Evolutionary conservation across 2,888 invertebrate genomes (phyloP), one percentile per base, ranked within the genome.

Genomic region (Chloromyia formosa): DNA sequence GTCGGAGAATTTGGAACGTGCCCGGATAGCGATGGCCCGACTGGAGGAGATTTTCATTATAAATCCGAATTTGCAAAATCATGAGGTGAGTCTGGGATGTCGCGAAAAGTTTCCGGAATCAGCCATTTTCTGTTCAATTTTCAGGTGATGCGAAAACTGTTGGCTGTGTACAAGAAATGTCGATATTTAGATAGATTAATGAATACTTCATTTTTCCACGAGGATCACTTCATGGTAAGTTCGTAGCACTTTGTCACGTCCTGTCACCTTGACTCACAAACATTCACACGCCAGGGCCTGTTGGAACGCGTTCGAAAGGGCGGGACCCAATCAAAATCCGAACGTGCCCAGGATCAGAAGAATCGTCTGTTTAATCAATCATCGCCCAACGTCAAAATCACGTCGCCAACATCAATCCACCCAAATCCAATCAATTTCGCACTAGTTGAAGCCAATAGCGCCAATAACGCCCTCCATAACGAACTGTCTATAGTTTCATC

Each of bases 121-220:
- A 69, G 58, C 40, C n/a, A 23, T 54, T 18, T 16, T 12, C 42
- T 64, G 64, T 22, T 62, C 71, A 73, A 0, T 53, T 77, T 75
- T 1, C 42, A 85, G 90, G 91, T 93, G 27, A 92, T 95, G 90
- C 89, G 92, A 79, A 93, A 93, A 84, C 86, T 95, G 60, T 85
- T 95, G 75, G 90, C 91, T 81, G 90, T 95, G 58, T 95, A 95
- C 82, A 94, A 94, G 83, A 94, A 94, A 82, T 95, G 94, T 81
- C 90, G 94, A 79, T 94, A 92, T 82, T 87, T 96, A 84, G 95
- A 96, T 85, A 92, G 93, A 79, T 86, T 94, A 74, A 91, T 96
- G 88, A 93, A 92, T 66, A 95, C 95, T 0, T 90, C 92, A 2
- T 95, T 93, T 85, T 96, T 96, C 84, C 92, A 94, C 78, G 93